Percentiles rank a stretch among this genome's conserved stretches.
Evolutionary conservation across 2,113 vertebrate genomes (phyloP).

Genomic region (Passerina amoena): DNA sequence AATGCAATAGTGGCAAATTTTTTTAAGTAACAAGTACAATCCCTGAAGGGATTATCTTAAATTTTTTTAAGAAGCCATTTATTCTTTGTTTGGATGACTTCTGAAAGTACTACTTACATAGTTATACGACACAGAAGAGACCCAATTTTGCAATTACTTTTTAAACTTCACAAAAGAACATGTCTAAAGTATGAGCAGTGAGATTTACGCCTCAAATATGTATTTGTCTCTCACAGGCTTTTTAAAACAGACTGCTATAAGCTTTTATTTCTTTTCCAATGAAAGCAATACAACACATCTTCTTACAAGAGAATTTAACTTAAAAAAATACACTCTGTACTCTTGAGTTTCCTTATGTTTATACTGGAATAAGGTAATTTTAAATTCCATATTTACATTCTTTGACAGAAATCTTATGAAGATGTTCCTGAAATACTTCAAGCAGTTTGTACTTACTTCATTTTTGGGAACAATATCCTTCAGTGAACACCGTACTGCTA

Average conservation of each 20-base stretch:
- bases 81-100: neutral
- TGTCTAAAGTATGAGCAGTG: neutral
- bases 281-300: neutral
- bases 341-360: neutral
- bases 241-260: neutral
- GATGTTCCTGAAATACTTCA: neutral
- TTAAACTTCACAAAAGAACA: neutral
- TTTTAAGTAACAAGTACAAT: neutral
- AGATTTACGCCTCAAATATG: neutral
- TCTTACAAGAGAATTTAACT: neutral
- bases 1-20: neutral
- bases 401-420: neutral
- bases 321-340: neutral
- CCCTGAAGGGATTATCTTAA: neutral
- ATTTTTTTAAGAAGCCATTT: neutral
- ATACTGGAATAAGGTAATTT: neutral
- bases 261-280: neutral
- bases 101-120: neutral
- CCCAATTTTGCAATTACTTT: neutral
- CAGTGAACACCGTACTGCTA: slow-evolving; percentile 85
- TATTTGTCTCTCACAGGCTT: neutral
- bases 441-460: slow-evolving; percentile 74
- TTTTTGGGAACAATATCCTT: slow-evolving; percentile 87
- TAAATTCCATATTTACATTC: neutral
- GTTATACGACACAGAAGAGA: neutral